Percentiles rank a stretch among this genome's conserved stretches.
Evolutionary conservation across 2,113 vertebrate species (phyloP).

Genomic region (Xerus inauris): DNA sequence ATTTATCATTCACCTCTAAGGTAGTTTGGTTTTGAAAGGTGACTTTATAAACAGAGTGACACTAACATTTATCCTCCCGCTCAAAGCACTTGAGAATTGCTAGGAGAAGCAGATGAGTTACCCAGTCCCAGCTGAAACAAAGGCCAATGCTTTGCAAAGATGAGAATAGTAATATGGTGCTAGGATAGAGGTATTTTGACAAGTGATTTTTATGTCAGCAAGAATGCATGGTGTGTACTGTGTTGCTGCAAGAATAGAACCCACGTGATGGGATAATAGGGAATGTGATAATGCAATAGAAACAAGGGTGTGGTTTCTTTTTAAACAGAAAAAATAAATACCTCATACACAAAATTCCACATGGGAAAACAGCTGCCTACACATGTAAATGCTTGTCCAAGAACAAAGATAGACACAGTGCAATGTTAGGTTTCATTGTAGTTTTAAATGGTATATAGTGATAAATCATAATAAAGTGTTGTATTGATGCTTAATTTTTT

Average conservation of each 20-base stretch:
- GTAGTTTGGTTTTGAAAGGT: constrained; percentile 44
- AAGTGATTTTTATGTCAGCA: constrained; percentile 74
- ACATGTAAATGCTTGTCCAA: constrained; percentile 43
- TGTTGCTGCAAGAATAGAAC: constrained; percentile 28
- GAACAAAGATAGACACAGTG: constrained; percentile 54
- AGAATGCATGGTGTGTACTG: constrained; percentile 65
- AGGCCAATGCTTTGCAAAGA: constrained; percentile 47
- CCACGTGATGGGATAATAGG: constrained; percentile 59
- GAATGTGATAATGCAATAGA: constrained; percentile 70
- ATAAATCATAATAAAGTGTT: constrained; percentile 1
- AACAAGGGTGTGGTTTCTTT: constrained; percentile 73
- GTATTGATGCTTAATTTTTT: not conserved
- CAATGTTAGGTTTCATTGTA: not conserved
- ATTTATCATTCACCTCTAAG: not conserved
- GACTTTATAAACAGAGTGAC: constrained; percentile 18
- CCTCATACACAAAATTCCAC: constrained; percentile 64
- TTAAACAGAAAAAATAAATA: constrained; percentile 67
- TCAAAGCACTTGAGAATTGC: not conserved
- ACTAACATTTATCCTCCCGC: not conserved
- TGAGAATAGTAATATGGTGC: not conserved
- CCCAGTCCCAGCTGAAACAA: not conserved
- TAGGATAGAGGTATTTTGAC: constrained; percentile 62
- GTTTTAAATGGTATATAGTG: not conserved
- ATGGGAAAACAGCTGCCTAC: constrained; percentile 51
- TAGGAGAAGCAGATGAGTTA: not conserved